phyloP scores from a whole-genome alignment of 37 sponge, comb jelly and placozoan species.

The Bolinopsis microptera region DNA sequence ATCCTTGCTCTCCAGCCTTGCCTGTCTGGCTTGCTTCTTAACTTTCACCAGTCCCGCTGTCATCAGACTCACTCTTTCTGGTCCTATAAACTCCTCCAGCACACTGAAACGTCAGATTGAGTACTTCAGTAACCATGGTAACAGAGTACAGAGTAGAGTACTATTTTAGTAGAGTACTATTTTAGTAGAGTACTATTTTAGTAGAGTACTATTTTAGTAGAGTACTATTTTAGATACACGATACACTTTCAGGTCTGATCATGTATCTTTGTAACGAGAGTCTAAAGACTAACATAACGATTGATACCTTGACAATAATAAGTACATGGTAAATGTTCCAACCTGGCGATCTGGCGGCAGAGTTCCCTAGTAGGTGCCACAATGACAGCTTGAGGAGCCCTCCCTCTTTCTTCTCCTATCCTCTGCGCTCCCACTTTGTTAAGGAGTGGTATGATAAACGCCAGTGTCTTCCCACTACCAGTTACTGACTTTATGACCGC shows the following conservation, averaged over 20 bases:
- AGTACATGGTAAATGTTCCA: background rate
- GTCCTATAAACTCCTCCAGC: background rate
- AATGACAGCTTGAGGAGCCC: slow-evolving; percentile 1
- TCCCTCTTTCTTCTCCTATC: background rate
- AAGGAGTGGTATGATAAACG: background rate
- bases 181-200: no score
- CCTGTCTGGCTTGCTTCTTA: background rate
- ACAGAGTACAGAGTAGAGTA: no score
- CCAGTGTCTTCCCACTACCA: slow-evolving; percentile 54
- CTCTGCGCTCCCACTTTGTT: slow-evolving; percentile 35
- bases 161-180: no score
- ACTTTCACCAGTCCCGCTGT: background rate
- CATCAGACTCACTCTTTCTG: background rate
- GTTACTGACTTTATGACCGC: slow-evolving; percentile 15
- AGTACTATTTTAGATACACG: no score
- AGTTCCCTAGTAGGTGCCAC: slow-evolving; percentile 7
- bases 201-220: no score
- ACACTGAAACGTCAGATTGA: slow-evolving; percentile 21
- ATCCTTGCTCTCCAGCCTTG: background rate
- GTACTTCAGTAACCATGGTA: no score
- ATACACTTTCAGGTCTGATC: no score
- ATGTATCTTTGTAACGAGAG: no score
- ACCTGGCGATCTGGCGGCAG: background rate
- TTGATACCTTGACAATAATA: no score
- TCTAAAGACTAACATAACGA: no score